Conservation (phyloP, 2,797 vertebrate genomes). For the Notoglanidium macrostoma region DNA sequence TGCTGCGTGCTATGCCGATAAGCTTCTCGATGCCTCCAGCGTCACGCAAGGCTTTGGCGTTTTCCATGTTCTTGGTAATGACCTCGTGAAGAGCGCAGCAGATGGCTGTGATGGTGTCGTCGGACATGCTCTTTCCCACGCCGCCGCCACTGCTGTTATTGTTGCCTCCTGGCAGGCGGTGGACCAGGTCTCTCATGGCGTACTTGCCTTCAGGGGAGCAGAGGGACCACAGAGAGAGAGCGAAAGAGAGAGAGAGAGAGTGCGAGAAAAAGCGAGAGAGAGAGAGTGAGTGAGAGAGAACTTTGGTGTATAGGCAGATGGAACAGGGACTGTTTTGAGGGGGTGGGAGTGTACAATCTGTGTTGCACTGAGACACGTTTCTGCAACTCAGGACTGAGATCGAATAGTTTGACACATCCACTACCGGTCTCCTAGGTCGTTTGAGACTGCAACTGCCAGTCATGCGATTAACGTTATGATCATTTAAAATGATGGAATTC, state of each 20-base stretch:
- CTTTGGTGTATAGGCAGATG: constrained; percentile 20
- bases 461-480: background rate
- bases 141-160: constrained; percentile 77
- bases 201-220: constrained; percentile 87
- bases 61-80: constrained; percentile 99
- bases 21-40: constrained; percentile 98
- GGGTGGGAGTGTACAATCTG: constrained; percentile 20
- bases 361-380: constrained; percentile 21
- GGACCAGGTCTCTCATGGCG: constrained; percentile 97
- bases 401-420: constrained; percentile 27
- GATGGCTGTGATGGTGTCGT: constrained; percentile 97
- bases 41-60: constrained; percentile 97
- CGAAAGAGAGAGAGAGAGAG: background rate
- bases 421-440: constrained; percentile 17
- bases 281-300: background rate
- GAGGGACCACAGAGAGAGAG: constrained; percentile 6
- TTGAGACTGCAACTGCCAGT: background rate
- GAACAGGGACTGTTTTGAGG: constrained; percentile 3
- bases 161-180: constrained; percentile 92
- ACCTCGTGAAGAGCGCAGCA: constrained; percentile 98
- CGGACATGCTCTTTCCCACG: constrained; percentile 93
- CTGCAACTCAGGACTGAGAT: constrained; percentile 30
- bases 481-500: background rate
- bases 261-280: background rate
- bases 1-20: constrained; percentile 96